Evolutionary conservation across 1,140 invertebrate genomes (phyloP), one percentile per base, ranked within the genome.

Genomic region (Drosophila ogumai): DNA sequence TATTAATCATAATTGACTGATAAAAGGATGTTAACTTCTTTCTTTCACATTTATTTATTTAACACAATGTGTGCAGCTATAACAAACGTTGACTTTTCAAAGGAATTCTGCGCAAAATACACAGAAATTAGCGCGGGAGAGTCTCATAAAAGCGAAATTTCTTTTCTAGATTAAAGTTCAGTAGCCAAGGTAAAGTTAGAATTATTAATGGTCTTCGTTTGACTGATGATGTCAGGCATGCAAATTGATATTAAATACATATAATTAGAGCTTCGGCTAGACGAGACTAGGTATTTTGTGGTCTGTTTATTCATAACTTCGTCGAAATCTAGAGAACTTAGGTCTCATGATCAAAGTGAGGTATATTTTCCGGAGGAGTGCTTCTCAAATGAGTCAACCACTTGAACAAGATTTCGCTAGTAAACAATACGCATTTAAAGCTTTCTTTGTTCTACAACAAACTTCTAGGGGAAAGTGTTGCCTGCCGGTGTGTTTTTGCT

Each of bases 1-100:
- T 71, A 49, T 71, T 72, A 57, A 55, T 41, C 66, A 22, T 72
- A 71, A 72, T 71, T 69, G 68, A 36, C 36, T 57, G 31, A 72
- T 71, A 47, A 71, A 71, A 34, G 44, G 47, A 58, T 40, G 31
- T 36, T 47, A 5, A 34, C 36, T 58, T 49, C 36, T 9, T 38
- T 38, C 22, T 44, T 36, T 15, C 15, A 10, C 34, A 54, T 57
- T 69, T 49, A 41, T 56, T 57, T 34, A 47, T 47, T 68, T 47
- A 40, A 65, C 25, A 43, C 61, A 58, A 22, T 41, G 38, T 32
- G 13, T 43, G 17, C 7, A n/a, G 34, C 6, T 17, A 41, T 63
- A 55, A 13, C 12, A 56, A 34, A 47, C 25, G 36, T 36, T 38
- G 46, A 9, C 5, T 46, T 40, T 40, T 71, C n/a, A 32, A 65